A percentile compares a stretch with the other conserved stretches of the same genome.
phyloP scores from a whole-genome alignment of 2,888 invertebrate genomes.

The Cyrtodaria siliqua region DNA sequence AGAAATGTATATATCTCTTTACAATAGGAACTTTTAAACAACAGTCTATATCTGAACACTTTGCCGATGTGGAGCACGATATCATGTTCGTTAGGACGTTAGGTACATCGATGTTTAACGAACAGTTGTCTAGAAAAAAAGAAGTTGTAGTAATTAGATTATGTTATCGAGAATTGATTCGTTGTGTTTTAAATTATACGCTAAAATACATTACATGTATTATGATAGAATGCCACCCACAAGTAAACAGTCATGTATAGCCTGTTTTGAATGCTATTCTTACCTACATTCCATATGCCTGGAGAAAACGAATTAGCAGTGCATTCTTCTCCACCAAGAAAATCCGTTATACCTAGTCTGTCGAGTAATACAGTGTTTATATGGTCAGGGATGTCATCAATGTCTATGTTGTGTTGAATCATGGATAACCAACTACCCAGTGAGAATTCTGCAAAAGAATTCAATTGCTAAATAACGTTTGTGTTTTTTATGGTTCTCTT shows the following conservation, averaged over 20 bases:
- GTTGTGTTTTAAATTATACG: too few species aligned
- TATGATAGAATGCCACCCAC: too few species aligned
- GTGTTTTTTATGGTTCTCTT: too few species aligned
- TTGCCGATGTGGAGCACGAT: slow-evolving; percentile 34
- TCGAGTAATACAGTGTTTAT: not conserved
- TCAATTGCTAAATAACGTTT: too few species aligned
- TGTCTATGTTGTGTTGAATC: not conserved
- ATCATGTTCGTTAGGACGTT: slow-evolving; percentile 30
- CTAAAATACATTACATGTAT: too few species aligned
- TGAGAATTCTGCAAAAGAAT: slow-evolving; percentile 21
- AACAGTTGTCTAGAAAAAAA: slow-evolving; percentile 36
- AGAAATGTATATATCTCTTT: slow-evolving; percentile 17
- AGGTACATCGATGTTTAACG: slow-evolving; percentile 13
- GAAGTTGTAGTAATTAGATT: too few species aligned
- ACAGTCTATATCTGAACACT: slow-evolving; percentile 64
- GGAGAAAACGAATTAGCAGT: not conserved
- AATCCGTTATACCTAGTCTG: slow-evolving; percentile 8
- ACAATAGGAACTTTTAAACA: slow-evolving; percentile 47
- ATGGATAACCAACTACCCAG: slow-evolving; percentile 9
- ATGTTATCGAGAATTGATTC: too few species aligned
- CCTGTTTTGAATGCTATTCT: too few species aligned
- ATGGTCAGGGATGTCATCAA: slow-evolving; percentile 6
- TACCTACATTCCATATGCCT: slow-evolving; percentile 20
- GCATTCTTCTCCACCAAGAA: not conserved
- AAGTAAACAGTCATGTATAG: too few species aligned